These are phyloP conservation scores for Gymnoscopelus braueri DNA, from an alignment of 2,797 vertebrate species.

Conservation along the genomic window DNA sequence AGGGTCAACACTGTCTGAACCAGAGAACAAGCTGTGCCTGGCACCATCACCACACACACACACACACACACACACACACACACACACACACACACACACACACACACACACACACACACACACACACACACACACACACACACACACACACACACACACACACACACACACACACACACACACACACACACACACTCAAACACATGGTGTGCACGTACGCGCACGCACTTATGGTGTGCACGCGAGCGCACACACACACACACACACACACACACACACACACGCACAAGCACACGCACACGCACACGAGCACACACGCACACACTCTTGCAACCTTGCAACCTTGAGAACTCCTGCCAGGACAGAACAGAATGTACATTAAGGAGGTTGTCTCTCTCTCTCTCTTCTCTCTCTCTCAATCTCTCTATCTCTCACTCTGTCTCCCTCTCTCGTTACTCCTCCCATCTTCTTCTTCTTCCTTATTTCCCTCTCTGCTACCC, in stretches of 20 bases:
- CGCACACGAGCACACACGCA: not conserved
- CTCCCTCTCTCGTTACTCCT: not conserved
- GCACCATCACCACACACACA: slow-evolving; percentile 84
- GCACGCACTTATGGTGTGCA: too few relatives aligned
- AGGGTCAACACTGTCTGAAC: slow-evolving; percentile 86
- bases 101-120: slow-evolving; percentile 9
- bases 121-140: slow-evolving; percentile 3
- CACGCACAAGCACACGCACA: not conserved
- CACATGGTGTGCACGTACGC: slow-evolving; percentile 25
- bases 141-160: too few relatives aligned
- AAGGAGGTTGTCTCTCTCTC: slow-evolving; percentile 67
- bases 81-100: slow-evolving; percentile 8
- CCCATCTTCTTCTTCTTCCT: slow-evolving; percentile 1
- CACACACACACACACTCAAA: slow-evolving; percentile 1
- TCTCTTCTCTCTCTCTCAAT: slow-evolving; percentile 44
- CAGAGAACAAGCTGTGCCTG: slow-evolving; percentile 90
- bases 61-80: slow-evolving; percentile 37
- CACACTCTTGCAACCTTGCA: slow-evolving; percentile 79
- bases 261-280: not conserved
- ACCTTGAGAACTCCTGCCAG: slow-evolving; percentile 83
- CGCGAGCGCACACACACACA: not conserved
- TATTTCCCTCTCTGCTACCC: slow-evolving; percentile 41
- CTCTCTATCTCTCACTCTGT: not conserved
- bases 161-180: slow-evolving; percentile 46
- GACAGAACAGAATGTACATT: slow-evolving; percentile 87